Percentiles rank a stretch among this genome's conserved stretches.
Evolutionary conservation across 2,797 vertebrate genomes (phyloP).

Genomic region (Sternarchorhynchus goeldii): DNA sequence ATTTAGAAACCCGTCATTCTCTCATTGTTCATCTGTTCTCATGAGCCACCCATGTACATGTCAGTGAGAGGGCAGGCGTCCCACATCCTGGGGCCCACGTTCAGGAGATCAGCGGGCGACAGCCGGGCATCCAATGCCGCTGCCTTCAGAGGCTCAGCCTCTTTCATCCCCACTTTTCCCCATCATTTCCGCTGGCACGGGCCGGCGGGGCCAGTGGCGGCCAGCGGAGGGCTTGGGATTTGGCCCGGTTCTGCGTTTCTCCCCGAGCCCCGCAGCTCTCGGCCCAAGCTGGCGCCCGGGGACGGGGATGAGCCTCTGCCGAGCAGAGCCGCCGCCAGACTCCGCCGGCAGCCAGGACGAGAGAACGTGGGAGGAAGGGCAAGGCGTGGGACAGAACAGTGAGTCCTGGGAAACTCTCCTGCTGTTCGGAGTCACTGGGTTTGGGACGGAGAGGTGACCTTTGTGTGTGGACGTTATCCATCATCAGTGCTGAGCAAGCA

Average conservation of each 20-base stretch:
- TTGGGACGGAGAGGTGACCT: constrained; percentile 45
- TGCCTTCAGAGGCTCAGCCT: constrained; percentile 34
- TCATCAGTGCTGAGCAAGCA: constrained; percentile 37
- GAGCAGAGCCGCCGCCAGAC: constrained; percentile 41
- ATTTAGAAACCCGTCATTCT: constrained; percentile 9
- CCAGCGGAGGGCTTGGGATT: constrained; percentile 48
- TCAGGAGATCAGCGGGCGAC: neutral
- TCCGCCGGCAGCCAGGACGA: constrained; percentile 33
- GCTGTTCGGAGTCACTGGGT: constrained; percentile 15
- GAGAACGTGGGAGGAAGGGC: constrained; percentile 5
- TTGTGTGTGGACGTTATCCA: constrained; percentile 40
- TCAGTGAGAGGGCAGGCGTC: neutral
- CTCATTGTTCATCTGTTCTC: neutral
- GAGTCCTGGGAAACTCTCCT: constrained; percentile 36
- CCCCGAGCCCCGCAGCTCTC: constrained; percentile 49
- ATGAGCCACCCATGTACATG: neutral
- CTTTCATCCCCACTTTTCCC: constrained; percentile 40
- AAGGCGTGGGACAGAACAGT: constrained; percentile 32
- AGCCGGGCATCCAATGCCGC: constrained; percentile 19
- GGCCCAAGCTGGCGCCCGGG: constrained; percentile 34
- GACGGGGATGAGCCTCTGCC: constrained; percentile 33
- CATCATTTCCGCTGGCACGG: constrained; percentile 46
- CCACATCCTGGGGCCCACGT: neutral
- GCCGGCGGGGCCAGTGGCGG: constrained; percentile 8
- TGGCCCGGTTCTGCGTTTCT: constrained; percentile 47